A percentile compares a stretch with the other conserved stretches of the same genome.
phyloP scores from a whole-genome alignment of 1,140 invertebrate genomes.

The Drosophila novamexicana region DNA sequence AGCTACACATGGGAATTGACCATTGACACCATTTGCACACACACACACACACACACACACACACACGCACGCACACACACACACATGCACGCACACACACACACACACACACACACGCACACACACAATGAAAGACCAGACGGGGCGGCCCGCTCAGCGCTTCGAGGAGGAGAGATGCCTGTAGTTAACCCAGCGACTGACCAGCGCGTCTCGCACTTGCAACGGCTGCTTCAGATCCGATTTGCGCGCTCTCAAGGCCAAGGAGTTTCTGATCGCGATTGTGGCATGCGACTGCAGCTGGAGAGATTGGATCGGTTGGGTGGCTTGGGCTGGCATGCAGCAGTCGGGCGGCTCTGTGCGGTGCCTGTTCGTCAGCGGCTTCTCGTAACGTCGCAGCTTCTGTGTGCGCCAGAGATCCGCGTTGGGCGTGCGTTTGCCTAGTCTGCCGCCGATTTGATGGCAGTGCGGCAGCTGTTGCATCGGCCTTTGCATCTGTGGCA shows the following conservation, averaged over 20 bases:
- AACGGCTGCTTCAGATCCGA: neutral
- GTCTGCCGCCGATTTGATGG: neutral
- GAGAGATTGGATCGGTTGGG: too few species aligned
- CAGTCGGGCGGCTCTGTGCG: too few species aligned
- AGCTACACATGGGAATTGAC: constrained; percentile 52
- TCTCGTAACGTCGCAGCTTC: constrained; percentile 5
- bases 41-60: neutral
- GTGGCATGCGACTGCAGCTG: too few species aligned
- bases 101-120: neutral
- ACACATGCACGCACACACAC: too few species aligned
- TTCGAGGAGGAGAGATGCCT: neutral
- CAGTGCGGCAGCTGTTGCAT: neutral
- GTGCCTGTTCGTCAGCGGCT: neutral
- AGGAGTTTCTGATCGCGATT: too few species aligned
- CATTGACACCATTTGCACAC: constrained; percentile 2
- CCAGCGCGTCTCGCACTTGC: neutral
- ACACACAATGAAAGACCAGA: neutral
- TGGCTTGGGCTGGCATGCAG: too few species aligned
- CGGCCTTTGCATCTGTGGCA: neutral
- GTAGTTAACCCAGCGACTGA: neutral
- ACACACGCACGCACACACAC: neutral
- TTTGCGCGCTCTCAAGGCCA: neutral
- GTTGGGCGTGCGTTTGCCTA: neutral
- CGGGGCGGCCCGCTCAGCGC: too few species aligned
- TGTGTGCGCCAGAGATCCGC: neutral